A percentile compares a stretch with the other conserved stretches of the same genome.
Evolutionary conservation across 2,113 vertebrate genomes (phyloP).

Genomic region (Chrysochloris asiatica): DNA sequence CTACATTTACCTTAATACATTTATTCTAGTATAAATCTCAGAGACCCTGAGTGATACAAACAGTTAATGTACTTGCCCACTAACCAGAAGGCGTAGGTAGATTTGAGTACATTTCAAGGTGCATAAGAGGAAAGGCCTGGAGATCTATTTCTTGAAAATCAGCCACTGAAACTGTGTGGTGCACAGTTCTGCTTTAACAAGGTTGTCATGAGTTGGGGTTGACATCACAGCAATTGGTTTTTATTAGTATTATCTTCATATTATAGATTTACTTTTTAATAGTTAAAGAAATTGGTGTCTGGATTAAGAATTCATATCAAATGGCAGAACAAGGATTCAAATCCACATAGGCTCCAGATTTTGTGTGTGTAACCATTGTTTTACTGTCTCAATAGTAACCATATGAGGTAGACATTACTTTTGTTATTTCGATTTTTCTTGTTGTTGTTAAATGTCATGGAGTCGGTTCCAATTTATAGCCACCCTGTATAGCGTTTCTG

Average conservation of each 20-base stretch:
- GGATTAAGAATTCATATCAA: neutral
- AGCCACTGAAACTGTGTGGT: neutral
- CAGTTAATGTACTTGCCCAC: too few relatives aligned
- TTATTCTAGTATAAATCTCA: neutral
- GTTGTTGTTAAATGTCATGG: too few relatives aligned
- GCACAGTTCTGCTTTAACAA: neutral
- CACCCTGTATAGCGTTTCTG: too few relatives aligned
- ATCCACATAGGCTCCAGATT: neutral
- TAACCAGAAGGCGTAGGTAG: neutral
- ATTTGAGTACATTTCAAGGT: neutral
- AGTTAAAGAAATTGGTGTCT: neutral
- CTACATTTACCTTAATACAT: neutral
- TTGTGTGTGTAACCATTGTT: neutral
- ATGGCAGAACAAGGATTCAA: neutral
- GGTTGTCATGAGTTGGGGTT: neutral
- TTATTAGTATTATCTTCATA: too few relatives aligned
- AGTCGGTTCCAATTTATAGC: too few relatives aligned
- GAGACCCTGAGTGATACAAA: neutral
- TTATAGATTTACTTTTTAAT: neutral
- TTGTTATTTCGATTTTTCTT: conserved; percentile 7
- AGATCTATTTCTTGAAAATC: neutral
- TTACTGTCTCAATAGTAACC: neutral
- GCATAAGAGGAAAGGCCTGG: neutral
- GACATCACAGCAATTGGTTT: neutral
- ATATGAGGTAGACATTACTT: neutral